Percentiles rank a stretch among this genome's conserved stretches.
Evolutionary conservation across 2,888 invertebrate species (phyloP).

Genomic region (Chalcosyrphus nemorum): DNA sequence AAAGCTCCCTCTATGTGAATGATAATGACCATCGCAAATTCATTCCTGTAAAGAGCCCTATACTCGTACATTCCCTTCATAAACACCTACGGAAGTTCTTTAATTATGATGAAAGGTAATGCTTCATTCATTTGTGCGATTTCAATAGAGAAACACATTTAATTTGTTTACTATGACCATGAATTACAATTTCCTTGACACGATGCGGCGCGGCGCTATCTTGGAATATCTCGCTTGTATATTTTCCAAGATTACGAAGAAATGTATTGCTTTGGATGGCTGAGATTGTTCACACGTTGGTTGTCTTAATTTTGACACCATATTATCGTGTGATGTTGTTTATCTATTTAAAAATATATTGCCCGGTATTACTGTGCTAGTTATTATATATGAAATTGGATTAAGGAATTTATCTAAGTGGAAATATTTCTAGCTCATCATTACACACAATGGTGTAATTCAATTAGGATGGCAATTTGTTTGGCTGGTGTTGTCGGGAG

Average conservation of each 20-base stretch:
- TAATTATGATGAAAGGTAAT: no score
- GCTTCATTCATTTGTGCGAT: no score
- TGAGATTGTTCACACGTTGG: conserved; percentile 13
- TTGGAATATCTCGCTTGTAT: background rate
- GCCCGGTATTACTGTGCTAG: conserved; percentile 17
- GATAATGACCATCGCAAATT: no score
- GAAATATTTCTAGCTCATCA: conserved; percentile 23
- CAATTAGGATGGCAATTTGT: conserved; percentile 57
- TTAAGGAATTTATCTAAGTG: conserved; percentile 37
- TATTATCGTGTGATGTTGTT: conserved; percentile 6
- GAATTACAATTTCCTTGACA: background rate
- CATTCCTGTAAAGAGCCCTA: no score
- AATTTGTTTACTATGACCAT: background rate
- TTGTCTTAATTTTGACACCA: conserved; percentile 21
- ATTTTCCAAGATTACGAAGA: conserved; percentile 24
- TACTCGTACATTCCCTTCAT: no score
- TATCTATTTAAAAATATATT: conserved; percentile 48
- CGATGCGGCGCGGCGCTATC: background rate
- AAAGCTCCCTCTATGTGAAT: no score
- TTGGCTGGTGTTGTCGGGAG: background rate
- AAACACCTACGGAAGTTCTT: no score
- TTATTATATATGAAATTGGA: conserved; percentile 63
- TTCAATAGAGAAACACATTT: background rate
- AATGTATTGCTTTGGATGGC: background rate
- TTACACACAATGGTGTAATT: conserved; percentile 52